A percentile compares a stretch with the other conserved stretches of the same genome.
phyloP scores from a whole-genome alignment of 2,888 invertebrate genomes.

The Baronia brevicornis region DNA sequence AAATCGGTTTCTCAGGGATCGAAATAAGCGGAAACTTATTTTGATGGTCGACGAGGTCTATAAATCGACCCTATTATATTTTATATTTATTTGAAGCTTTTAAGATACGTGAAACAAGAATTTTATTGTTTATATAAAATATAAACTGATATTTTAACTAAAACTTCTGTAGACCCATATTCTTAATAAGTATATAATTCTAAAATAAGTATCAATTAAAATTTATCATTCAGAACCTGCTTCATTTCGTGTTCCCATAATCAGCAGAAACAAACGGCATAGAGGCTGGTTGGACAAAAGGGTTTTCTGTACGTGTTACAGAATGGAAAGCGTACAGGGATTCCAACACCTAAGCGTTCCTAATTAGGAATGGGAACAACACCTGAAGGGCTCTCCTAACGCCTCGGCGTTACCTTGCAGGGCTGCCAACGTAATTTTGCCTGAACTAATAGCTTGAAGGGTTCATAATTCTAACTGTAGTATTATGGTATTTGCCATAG shows the following conservation, averaged over 20 bases:
- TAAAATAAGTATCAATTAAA: neutral
- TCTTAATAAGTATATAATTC: neutral
- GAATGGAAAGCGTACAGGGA: conserved; percentile 56
- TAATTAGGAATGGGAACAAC: conserved; percentile 62
- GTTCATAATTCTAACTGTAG: no score
- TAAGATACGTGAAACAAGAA: no score
- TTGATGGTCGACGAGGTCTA: no score
- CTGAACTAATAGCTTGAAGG: conserved; percentile 2
- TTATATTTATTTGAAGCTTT: no score
- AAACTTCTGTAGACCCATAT: no score
- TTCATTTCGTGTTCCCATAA: conserved; percentile 7
- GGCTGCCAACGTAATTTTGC: conserved; percentile 30
- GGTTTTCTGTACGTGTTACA: conserved; percentile 49
- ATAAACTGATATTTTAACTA: no score
- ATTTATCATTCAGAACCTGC: conserved; percentile 2
- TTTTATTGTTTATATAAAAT: no score
- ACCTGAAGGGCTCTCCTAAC: conserved; percentile 47
- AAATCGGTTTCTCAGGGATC: no score
- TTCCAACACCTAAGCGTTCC: conserved; percentile 64
- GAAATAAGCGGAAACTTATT: no score
- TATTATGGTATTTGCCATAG: no score
- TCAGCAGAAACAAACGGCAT: conserved; percentile 7
- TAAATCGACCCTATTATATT: no score
- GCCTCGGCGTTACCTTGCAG: conserved; percentile 39
- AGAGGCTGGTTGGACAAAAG: conserved; percentile 43